A percentile compares a stretch with the other conserved stretches of the same genome.
Evolutionary conservation across 2,797 vertebrate species (phyloP).

Genomic region (Amazona ochrocephala): DNA sequence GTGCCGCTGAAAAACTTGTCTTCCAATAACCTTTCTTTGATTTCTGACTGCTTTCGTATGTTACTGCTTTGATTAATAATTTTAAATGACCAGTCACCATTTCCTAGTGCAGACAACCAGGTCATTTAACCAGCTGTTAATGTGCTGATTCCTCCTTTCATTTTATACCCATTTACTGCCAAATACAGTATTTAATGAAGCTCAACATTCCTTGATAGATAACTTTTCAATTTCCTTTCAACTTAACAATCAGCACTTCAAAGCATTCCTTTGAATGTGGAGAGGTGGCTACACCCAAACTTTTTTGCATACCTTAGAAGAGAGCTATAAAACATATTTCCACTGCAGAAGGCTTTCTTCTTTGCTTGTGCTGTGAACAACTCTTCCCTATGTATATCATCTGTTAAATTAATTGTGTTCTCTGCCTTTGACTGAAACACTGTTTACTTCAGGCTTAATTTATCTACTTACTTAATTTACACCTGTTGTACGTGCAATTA

Average conservation of each 20-base stretch:
- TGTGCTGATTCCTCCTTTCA: background rate
- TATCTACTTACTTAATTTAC: conserved; percentile 5
- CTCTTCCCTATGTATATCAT: background rate
- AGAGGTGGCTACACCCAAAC: background rate
- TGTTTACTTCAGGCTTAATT: conserved; percentile 27
- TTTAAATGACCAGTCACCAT: background rate
- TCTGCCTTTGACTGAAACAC: background rate
- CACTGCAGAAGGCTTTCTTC: background rate
- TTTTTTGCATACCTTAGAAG: background rate
- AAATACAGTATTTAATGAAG: background rate
- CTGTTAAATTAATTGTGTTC: background rate
- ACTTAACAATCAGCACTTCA: conserved; percentile 8
- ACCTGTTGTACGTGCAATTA: background rate
- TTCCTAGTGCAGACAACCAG: background rate
- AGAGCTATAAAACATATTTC: background rate
- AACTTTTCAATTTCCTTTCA: background rate
- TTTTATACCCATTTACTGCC: conserved; percentile 3
- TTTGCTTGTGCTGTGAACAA: background rate
- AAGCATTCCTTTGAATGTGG: conserved; percentile 14
- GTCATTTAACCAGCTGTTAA: background rate
- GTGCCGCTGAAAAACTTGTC: background rate
- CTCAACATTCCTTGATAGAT: background rate
- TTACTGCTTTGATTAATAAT: background rate
- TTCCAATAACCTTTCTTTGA: background rate
- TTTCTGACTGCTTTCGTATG: background rate